Conservation (phyloP, 2,888 invertebrate species). For the Ferdinandea cuprea region DNA sequence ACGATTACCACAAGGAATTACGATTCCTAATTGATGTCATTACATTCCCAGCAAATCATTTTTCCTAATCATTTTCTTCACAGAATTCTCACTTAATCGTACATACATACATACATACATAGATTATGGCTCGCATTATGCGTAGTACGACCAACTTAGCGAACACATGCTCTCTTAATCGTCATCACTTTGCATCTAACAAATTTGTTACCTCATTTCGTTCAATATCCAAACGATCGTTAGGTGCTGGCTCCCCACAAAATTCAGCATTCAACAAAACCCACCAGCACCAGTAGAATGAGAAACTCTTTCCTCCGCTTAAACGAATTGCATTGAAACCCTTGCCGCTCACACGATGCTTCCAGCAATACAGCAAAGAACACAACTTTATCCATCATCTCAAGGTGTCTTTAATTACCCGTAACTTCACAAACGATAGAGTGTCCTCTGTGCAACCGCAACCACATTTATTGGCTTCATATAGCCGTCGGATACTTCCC, state of each 20-base stretch:
- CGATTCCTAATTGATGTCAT: conserved; percentile 46
- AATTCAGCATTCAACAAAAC: conserved; percentile 5
- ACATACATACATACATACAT: conserved; percentile 21
- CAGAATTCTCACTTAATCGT: too few relatives aligned
- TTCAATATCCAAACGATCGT: conserved; percentile 22
- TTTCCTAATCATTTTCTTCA: conserved; percentile 30
- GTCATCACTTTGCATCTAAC: conserved; percentile 2
- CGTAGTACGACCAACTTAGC: neutral
- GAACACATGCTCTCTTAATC: neutral
- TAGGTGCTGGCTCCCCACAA: conserved; percentile 23
- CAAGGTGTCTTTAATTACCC: conserved; percentile 57
- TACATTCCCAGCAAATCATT: conserved; percentile 11
- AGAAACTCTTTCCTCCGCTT: too few relatives aligned
- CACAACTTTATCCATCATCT: conserved; percentile 56
- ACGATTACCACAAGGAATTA: conserved; percentile 32
- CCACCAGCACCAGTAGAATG: conserved; percentile 11
- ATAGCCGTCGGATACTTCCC: neutral
- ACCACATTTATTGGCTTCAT: conserved; percentile 3
- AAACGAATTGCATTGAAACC: too few relatives aligned
- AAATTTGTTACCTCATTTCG: conserved; percentile 7
- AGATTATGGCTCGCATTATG: conserved; percentile 28
- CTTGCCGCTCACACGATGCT: neutral
- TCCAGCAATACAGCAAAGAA: conserved; percentile 13
- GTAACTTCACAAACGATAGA: conserved; percentile 12
- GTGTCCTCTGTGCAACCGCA: neutral